phyloP scores from a whole-genome alignment of 2,888 invertebrate genomes.

The Arctia plantaginis region DNA sequence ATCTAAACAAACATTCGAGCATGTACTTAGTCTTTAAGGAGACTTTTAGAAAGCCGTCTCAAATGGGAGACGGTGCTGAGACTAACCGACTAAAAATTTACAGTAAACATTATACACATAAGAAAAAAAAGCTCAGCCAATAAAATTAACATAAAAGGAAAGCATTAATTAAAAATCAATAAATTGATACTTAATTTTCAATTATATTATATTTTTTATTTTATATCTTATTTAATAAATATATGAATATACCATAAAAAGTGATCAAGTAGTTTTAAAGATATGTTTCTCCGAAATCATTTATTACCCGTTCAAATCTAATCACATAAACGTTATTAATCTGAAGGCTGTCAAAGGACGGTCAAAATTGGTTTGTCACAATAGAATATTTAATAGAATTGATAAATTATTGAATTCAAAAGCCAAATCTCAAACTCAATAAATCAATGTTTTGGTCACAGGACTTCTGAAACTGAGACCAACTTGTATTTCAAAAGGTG shows the following conservation, averaged over 20 bases:
- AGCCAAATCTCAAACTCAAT: conserved; percentile 26
- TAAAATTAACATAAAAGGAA: no score
- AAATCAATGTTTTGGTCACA: conserved; percentile 13
- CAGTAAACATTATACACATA: no score
- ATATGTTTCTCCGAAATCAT: conserved; percentile 1
- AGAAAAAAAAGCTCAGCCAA: no score
- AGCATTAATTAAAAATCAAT: no score
- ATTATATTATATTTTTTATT: not conserved
- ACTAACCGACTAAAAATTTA: no score
- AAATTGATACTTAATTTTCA: no score
- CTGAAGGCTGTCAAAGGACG: conserved; percentile 18
- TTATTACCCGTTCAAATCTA: conserved; percentile 12
- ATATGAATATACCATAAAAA: not conserved
- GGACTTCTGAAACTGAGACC: not conserved
- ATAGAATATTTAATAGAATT: conserved; percentile 21
- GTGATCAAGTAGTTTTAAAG: not conserved
- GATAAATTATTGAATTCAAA: conserved; percentile 38
- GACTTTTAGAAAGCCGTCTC: no score
- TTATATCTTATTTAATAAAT: no score
- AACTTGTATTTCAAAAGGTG: not conserved
- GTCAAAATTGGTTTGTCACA: conserved; percentile 33
- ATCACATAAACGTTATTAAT: conserved; percentile 18
- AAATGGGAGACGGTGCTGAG: no score
- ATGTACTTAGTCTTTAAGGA: no score
- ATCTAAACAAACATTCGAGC: no score